Percentiles rank a stretch among this genome's conserved stretches.
Conservation (phyloP, 2,888 invertebrate species). For the Crioceris asparagi region DNA sequence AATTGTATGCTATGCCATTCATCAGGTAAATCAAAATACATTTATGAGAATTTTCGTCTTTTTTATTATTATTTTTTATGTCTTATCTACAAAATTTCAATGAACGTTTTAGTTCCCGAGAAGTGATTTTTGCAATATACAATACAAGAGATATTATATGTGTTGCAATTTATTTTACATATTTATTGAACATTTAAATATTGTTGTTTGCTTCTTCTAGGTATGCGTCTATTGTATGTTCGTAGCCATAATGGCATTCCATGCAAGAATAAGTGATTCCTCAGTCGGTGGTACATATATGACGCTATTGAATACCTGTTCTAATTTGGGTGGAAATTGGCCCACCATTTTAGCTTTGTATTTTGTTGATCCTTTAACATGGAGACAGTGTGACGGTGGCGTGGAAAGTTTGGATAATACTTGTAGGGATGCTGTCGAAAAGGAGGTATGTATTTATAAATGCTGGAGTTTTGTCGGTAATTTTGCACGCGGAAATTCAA, state of each 20-base stretch:
- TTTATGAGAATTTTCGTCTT: neutral
- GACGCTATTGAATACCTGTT: constrained; percentile 93
- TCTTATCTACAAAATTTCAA: neutral
- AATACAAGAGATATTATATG: too few species aligned
- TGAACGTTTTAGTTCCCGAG: neutral
- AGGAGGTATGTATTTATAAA: constrained; percentile 53
- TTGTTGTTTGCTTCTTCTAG: constrained; percentile 41
- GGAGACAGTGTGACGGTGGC: constrained; percentile 54
- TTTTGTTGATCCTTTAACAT: constrained; percentile 83
- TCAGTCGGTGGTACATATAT: constrained; percentile 97
- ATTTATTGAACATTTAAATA: constrained; percentile 2
- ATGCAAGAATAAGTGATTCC: constrained; percentile 94
- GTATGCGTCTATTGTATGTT: constrained; percentile 93
- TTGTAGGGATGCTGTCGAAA: constrained; percentile 52
- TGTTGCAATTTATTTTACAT: too few species aligned
- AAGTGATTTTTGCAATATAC: neutral
- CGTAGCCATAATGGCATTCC: constrained; percentile 95
- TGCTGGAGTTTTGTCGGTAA: neutral
- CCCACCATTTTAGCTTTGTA: constrained; percentile 84
- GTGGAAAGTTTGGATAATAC: constrained; percentile 42
- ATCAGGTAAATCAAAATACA: constrained; percentile 56
- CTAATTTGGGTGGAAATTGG: constrained; percentile 98
- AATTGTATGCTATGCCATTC: constrained; percentile 71
- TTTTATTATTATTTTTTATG: too few species aligned
- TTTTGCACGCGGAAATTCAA: too few species aligned